A percentile compares a stretch with the other conserved stretches of the same genome.
Evolutionary conservation across 1,140 invertebrate species (phyloP).

Genomic region (Holcopasites calliopsidis): DNA sequence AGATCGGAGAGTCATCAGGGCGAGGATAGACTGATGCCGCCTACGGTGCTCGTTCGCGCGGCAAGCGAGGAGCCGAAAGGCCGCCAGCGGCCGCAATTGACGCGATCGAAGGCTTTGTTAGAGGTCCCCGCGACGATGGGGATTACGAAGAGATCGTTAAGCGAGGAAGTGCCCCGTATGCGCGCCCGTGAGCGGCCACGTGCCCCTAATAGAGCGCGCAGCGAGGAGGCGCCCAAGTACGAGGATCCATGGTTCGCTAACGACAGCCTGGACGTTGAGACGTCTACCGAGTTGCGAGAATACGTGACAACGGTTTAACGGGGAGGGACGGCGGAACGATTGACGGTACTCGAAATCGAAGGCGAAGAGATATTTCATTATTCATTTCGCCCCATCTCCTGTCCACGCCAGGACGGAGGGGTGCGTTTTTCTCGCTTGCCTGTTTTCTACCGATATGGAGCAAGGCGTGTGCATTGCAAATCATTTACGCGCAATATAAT

Average conservation of each 20-base stretch:
- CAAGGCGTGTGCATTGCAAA: background rate
- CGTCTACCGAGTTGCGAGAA: constrained; percentile 71
- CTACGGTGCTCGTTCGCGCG: constrained; percentile 58
- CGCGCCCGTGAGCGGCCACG: constrained; percentile 55
- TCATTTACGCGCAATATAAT: background rate
- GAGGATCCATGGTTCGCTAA: constrained; percentile 66
- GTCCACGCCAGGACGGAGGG: background rate
- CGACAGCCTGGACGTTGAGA: constrained; percentile 32
- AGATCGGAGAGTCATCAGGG: constrained; percentile 50
- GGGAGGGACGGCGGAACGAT: background rate
- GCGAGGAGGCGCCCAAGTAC: constrained; percentile 73
- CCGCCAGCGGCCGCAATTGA: constrained; percentile 69
- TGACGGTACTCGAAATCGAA: constrained; percentile 45
- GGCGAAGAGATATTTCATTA: constrained; percentile 24
- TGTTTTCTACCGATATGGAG: constrained; percentile 28
- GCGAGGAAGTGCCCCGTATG: constrained; percentile 73
- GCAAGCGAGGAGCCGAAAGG: constrained; percentile 71
- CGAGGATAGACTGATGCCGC: constrained; percentile 45
- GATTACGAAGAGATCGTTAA: constrained; percentile 72
- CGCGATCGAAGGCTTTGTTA: constrained; percentile 73
- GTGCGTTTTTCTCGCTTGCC: constrained; percentile 30
- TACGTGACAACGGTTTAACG: constrained; percentile 77
- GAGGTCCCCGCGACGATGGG: constrained; percentile 68
- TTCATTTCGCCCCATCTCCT: background rate
- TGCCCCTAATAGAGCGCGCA: constrained; percentile 71